Evolutionary conservation across 2,113 vertebrate genomes (phyloP).

Genomic region (Daphoenositta chrysoptera): DNA sequence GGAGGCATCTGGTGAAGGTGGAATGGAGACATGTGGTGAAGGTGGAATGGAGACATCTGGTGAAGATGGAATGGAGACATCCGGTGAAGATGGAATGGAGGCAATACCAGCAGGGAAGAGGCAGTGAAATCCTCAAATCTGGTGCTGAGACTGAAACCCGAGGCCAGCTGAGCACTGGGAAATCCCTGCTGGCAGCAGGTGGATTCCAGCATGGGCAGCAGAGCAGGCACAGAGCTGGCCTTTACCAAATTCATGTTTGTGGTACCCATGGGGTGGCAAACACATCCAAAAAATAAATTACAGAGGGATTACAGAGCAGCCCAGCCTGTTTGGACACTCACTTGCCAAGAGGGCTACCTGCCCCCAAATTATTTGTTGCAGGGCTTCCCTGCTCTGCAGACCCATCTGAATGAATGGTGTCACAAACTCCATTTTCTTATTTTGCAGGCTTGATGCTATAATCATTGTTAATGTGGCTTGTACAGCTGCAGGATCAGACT

Average conservation of each 20-base stretch:
- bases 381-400: background rate
- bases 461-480: background rate
- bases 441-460: background rate
- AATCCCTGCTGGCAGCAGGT: background rate
- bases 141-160: accelerated
- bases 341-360: background rate
- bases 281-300: background rate
- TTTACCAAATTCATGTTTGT: background rate
- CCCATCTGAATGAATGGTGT: background rate
- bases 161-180: background rate
- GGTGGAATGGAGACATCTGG: background rate
- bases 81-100: background rate
- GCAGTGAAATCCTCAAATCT: background rate
- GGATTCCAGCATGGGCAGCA: background rate
- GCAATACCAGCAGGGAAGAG: background rate
- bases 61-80: too few species aligned
- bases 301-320: background rate
- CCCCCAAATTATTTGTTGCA: background rate
- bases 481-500: background rate
- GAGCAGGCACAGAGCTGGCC: background rate
- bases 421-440: background rate
- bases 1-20: background rate
- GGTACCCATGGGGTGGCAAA: background rate
- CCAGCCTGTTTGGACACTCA: background rate
- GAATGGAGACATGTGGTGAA: too few species aligned